Percentiles rank a stretch among this genome's conserved stretches.
Conservation (phyloP, 2,888 invertebrate genomes). For the Agrotis puta region DNA sequence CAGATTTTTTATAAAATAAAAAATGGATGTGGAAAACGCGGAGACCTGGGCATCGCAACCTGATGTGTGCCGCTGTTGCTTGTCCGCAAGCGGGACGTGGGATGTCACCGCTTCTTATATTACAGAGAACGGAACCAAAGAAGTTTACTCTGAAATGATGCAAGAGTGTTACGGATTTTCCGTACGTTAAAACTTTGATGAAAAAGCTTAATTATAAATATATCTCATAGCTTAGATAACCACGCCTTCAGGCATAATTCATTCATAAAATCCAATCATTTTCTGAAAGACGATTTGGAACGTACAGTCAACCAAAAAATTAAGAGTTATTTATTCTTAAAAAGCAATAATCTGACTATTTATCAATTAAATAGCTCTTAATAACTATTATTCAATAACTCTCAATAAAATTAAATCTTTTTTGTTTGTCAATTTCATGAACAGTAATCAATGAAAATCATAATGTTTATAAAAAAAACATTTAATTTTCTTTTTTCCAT, state of each 20-base stretch:
- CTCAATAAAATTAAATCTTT: no score
- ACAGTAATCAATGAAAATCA: background rate
- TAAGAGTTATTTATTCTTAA: background rate
- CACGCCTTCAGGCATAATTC: no score
- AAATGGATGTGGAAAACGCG: slow-evolving; percentile 44
- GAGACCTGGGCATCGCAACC: slow-evolving; percentile 62
- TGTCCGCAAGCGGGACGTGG: slow-evolving; percentile 73
- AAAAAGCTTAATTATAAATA: background rate
- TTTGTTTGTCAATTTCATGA: background rate
- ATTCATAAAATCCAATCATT: background rate
- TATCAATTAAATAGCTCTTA: no score
- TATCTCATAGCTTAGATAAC: background rate
- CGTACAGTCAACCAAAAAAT: slow-evolving; percentile 1
- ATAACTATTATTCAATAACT: no score
- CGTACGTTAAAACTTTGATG: slow-evolving; percentile 65
- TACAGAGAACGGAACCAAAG: slow-evolving; percentile 70
- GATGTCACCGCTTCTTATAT: slow-evolving; percentile 73
- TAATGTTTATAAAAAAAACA: background rate
- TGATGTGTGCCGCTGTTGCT: slow-evolving; percentile 79
- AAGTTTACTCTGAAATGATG: slow-evolving; percentile 76
- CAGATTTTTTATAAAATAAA: slow-evolving; percentile 41
- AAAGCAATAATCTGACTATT: no score
- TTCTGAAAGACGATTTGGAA: background rate
- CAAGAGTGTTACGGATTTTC: slow-evolving; percentile 77
- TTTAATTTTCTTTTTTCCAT: slow-evolving; percentile 3